Percentiles rank a stretch among this genome's conserved stretches.
Evolutionary conservation across 2,113 vertebrate genomes (phyloP).

Genomic region (Taxidea taxus): DNA sequence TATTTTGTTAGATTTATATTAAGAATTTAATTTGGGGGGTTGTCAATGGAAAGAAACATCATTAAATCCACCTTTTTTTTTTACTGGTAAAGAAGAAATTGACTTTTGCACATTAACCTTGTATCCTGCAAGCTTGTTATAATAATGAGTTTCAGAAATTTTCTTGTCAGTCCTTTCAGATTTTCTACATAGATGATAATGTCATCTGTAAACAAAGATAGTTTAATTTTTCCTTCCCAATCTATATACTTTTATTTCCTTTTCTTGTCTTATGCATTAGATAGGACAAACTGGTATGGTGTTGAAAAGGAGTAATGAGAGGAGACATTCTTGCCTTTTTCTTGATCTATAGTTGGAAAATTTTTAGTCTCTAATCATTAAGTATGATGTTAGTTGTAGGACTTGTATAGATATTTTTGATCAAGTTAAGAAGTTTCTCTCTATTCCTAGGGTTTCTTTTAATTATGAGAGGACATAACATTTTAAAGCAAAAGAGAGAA

Average conservation of each 20-base stretch:
- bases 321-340: not conserved
- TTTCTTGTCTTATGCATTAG: not conserved
- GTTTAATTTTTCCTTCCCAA: not conserved
- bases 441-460: not conserved
- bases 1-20: not conserved
- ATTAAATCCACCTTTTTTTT: not conserved
- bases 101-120: not conserved
- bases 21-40: not conserved
- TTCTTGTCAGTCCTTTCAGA: not conserved
- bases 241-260: not conserved
- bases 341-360: not conserved
- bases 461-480: not conserved
- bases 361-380: not conserved
- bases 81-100: not conserved
- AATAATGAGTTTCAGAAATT: not conserved
- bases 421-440: not conserved
- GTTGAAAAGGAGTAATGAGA: not conserved
- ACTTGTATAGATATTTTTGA: not conserved
- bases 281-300: not conserved
- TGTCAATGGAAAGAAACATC: not conserved
- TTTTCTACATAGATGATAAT: not conserved
- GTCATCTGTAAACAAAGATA: not conserved
- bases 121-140: not conserved
- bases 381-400: not conserved
- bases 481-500: not conserved